phyloP scores from a whole-genome alignment of 2,113 vertebrate species.

The Dissostichus mawsoni region DNA sequence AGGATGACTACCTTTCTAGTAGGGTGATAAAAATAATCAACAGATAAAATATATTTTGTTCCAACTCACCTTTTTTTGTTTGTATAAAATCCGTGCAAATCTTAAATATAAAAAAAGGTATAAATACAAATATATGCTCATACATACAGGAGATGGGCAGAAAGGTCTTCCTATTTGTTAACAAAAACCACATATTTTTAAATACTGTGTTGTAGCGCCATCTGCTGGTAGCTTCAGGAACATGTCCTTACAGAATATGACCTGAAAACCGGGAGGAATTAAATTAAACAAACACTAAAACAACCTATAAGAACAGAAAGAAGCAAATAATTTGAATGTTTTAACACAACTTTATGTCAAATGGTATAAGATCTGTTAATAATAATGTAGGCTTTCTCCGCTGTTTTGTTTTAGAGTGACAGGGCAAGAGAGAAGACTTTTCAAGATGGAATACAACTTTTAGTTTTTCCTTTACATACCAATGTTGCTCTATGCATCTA shows the following conservation, averaged over 20 bases:
- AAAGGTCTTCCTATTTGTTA: not conserved
- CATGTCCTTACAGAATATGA: not conserved
- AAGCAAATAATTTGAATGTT: too few species aligned
- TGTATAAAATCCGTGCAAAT: not conserved
- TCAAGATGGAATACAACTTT: not conserved
- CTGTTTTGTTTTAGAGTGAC: not conserved
- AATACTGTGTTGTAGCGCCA: constrained; percentile 28
- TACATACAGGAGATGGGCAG: not conserved
- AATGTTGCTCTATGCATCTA: too few species aligned
- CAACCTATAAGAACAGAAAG: not conserved
- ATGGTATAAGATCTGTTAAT: too few species aligned
- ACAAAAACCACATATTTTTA: too few species aligned
- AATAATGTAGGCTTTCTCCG: too few species aligned
- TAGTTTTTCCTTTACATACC: too few species aligned
- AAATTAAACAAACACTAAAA: not conserved
- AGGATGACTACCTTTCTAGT: not conserved
- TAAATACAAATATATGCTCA: not conserved
- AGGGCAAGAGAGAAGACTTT: too few species aligned
- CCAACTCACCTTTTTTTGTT: not conserved
- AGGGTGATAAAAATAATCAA: not conserved
- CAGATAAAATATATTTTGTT: not conserved
- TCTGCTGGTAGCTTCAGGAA: constrained; percentile 18
- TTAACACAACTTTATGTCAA: too few species aligned
- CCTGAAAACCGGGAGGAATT: not conserved
- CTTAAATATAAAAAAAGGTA: too few species aligned